A percentile compares a stretch with the other conserved stretches of the same genome.
Conservation (phyloP, 2,797 vertebrate species). For the Parauchenoglanis ngamensis region DNA sequence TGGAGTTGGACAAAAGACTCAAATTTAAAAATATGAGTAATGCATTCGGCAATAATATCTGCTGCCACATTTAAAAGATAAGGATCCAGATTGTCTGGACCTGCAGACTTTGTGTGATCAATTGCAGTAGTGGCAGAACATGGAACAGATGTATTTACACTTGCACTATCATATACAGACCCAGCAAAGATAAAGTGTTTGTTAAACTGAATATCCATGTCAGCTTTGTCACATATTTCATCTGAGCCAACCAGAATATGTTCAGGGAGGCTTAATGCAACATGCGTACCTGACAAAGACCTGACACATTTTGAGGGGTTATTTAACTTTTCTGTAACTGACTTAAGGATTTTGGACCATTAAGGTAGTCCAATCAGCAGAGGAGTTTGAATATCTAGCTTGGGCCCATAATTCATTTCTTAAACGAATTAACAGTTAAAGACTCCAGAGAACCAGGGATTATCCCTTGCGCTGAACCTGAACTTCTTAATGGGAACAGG, state of each 20-base stretch:
- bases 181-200: background rate
- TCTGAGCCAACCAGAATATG: background rate
- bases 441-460: background rate
- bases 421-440: background rate
- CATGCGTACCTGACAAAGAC: background rate
- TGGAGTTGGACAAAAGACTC: background rate
- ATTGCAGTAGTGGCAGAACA: background rate
- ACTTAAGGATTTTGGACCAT: background rate
- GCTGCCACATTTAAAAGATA: background rate
- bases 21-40: background rate
- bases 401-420: slow-evolving; percentile 9
- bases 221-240: background rate
- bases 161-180: background rate
- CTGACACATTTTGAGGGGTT: background rate
- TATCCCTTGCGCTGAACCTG: background rate
- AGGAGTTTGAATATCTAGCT: background rate
- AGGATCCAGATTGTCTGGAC: background rate
- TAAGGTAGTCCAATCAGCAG: background rate
- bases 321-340: background rate
- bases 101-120: background rate
- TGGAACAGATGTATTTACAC: background rate
- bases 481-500: background rate
- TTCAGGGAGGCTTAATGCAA: background rate
- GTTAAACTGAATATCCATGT: background rate
- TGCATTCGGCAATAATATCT: background rate